phyloP scores from a whole-genome alignment of 2,113 vertebrate species.

The Tapirus terrestris region DNA sequence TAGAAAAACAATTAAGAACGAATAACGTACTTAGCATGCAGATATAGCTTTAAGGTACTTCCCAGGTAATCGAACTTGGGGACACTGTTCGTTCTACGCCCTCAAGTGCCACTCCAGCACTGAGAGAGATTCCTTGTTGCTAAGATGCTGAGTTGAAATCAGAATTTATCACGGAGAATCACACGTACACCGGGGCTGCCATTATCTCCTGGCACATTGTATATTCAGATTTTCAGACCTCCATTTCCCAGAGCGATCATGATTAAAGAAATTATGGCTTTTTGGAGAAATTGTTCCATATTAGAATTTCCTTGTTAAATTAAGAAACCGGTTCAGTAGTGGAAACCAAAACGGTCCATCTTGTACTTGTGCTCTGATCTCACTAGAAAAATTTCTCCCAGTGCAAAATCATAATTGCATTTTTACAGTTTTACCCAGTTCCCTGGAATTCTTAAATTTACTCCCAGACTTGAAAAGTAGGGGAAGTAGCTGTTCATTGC shows the following conservation, averaged over 20 bases:
- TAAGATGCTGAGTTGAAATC: not conserved
- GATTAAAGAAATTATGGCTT: constrained; percentile 2
- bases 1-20: not conserved
- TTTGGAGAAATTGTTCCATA: not conserved
- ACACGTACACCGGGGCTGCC: not conserved
- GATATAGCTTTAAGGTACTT: not conserved
- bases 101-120: not conserved
- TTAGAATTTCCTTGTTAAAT: not conserved
- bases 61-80: not conserved
- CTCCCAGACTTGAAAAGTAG: not conserved
- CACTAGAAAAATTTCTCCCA: not conserved
- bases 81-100: not conserved
- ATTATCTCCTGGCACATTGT: not conserved
- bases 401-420: not conserved
- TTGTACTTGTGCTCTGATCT: not conserved
- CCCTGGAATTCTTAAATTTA: not conserved
- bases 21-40: not conserved
- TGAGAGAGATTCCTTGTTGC: not conserved
- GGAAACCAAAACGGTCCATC: not conserved
- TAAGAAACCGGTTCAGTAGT: not conserved
- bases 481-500: not conserved
- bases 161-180: not conserved
- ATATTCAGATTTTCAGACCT: not conserved
- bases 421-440: not conserved
- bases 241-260: not conserved